Conservation (phyloP, 2,888 invertebrate genomes). For the Eugnorisma glareosa region DNA sequence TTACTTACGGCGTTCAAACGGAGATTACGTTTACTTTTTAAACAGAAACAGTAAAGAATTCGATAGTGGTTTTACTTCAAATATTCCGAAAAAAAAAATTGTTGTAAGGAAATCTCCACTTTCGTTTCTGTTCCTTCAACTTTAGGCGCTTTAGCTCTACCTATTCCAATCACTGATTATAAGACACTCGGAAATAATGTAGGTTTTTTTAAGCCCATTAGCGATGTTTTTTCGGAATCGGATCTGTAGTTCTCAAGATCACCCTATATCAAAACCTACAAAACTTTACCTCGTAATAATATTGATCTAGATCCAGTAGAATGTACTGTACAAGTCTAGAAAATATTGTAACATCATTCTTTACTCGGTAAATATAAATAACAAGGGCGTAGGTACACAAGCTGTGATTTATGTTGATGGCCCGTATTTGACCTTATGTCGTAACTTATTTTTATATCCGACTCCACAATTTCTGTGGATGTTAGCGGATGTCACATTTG, state of each 20-base stretch:
- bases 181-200: not conserved
- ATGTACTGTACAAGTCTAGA: not conserved
- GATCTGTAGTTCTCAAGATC: not conserved
- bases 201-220: not conserved
- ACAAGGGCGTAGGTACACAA: constrained; percentile 67
- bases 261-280: not conserved
- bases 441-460: constrained; percentile 74
- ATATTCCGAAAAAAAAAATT: too few species aligned
- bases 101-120: too few species aligned
- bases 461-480: constrained; percentile 67
- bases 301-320: not conserved
- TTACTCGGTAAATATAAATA: constrained; percentile 69
- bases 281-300: not conserved
- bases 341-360: constrained; percentile 50
- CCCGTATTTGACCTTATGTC: constrained; percentile 68
- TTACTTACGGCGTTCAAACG: too few species aligned
- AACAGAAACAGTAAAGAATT: too few species aligned
- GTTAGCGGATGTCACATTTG: constrained; percentile 64
- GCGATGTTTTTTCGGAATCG: not conserved
- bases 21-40: too few species aligned
- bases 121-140: too few species aligned
- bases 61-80: too few species aligned
- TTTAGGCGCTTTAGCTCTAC: too few species aligned
- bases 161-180: too few species aligned
- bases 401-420: constrained; percentile 75